Evolutionary conservation across 2,888 invertebrate genomes (phyloP).

Genomic region (Amphipyra tragopoginis): DNA sequence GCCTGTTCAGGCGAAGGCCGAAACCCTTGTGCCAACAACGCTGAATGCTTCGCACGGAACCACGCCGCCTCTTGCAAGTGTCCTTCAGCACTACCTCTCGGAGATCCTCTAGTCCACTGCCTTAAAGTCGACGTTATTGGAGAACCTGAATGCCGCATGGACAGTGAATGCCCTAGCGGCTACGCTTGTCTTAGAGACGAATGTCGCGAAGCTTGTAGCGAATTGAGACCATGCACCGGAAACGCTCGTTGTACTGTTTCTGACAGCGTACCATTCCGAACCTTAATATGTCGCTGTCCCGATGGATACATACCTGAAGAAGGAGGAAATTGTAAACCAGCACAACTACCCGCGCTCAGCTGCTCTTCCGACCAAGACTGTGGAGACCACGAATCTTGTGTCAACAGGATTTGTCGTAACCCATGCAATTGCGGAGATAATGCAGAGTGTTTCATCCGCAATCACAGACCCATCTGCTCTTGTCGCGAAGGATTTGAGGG

Average conservation of each 20-base stretch:
- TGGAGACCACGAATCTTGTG: slow-evolving; percentile 94
- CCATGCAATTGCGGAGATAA: slow-evolving; percentile 97
- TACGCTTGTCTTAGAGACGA: slow-evolving; percentile 94
- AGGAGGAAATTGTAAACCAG: slow-evolving; percentile 94
- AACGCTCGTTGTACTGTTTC: slow-evolving; percentile 95
- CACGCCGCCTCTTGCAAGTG: slow-evolving; percentile 96
- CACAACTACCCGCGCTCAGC: slow-evolving; percentile 92
- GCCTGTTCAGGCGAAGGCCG: slow-evolving; percentile 92
- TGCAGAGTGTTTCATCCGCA: slow-evolving; percentile 94
- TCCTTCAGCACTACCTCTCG: slow-evolving; percentile 93
- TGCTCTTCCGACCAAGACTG: slow-evolving; percentile 95
- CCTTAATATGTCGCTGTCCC: slow-evolving; percentile 96
- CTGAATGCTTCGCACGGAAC: slow-evolving; percentile 94
- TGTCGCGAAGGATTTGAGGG: slow-evolving; percentile 96
- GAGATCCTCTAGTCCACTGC: slow-evolving; percentile 95
- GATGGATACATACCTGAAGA: slow-evolving; percentile 95
- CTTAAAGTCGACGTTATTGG: slow-evolving; percentile 85
- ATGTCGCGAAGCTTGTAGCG: slow-evolving; percentile 94
- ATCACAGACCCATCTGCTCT: slow-evolving; percentile 96
- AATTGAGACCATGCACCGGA: slow-evolving; percentile 93
- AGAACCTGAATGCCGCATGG: slow-evolving; percentile 93
- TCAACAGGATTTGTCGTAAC: slow-evolving; percentile 95
- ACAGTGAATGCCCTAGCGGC: slow-evolving; percentile 94
- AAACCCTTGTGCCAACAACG: slow-evolving; percentile 95
- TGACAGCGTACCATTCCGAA: slow-evolving; percentile 95